Percentiles rank a stretch among this genome's conserved stretches.
These are phyloP conservation scores for Fulmarus glacialis DNA, from an alignment of 2,113 vertebrate genomes.

Conservation along the genomic window DNA sequence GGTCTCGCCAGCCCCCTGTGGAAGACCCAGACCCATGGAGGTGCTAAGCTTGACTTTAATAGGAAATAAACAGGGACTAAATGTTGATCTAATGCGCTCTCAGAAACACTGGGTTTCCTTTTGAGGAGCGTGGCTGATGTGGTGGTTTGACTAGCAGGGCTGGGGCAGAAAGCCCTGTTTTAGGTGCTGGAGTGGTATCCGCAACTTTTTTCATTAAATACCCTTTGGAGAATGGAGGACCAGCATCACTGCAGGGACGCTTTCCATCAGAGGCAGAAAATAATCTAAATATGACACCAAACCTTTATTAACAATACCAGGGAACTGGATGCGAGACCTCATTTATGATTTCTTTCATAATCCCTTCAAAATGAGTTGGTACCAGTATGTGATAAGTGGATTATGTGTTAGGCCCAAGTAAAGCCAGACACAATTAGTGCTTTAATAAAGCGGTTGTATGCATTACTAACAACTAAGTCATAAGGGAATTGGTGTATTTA, in stretches of 20 bases:
- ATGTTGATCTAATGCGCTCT: neutral
- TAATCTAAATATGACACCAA: neutral
- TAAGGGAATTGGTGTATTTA: constrained; percentile 80
- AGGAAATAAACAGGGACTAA: neutral
- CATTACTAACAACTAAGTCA: constrained; percentile 75
- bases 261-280: neutral
- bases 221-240: neutral
- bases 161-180: neutral
- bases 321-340: constrained; percentile 68
- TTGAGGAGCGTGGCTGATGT: neutral
- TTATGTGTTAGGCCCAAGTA: constrained; percentile 80
- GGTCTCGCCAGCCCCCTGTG: fast-evolving
- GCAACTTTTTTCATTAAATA: neutral
- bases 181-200: fast-evolving
- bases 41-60: neutral
- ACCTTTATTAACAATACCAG: neutral
- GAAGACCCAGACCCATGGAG: fast-evolving
- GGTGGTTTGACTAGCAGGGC: neutral
- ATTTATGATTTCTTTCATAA: constrained; percentile 78
- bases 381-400: constrained; percentile 82
- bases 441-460: constrained; percentile 81
- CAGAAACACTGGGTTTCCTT: neutral
- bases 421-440: constrained; percentile 83
- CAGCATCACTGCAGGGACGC: fast-evolving
- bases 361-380: constrained; percentile 82